Conservation (phyloP, 2,888 invertebrate species). For the Epirrhoe alternata region DNA sequence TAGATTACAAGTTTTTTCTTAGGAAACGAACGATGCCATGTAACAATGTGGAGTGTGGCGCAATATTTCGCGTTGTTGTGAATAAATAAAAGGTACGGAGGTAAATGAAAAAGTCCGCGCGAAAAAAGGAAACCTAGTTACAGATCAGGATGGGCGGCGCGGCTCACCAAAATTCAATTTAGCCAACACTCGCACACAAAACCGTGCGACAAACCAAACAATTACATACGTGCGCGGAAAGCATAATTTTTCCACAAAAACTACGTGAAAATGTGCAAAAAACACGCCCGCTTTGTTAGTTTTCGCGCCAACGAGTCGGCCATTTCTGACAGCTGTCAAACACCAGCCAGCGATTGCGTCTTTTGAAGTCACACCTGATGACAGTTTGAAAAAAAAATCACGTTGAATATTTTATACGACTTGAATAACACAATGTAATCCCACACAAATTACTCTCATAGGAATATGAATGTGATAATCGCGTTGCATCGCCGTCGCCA, state of each 20-base stretch:
- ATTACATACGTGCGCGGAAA: constrained; percentile 82
- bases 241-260: constrained; percentile 77
- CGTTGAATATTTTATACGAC: constrained; percentile 56
- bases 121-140: constrained; percentile 56
- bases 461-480: constrained; percentile 75
- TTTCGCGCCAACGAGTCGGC: constrained; percentile 74
- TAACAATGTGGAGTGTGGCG: constrained; percentile 23
- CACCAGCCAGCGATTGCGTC: constrained; percentile 67
- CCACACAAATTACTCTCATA: constrained; percentile 75
- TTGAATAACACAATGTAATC: constrained; percentile 76
- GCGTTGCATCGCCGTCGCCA: constrained; percentile 75
- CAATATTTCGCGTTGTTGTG: constrained; percentile 10
- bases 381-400: constrained; percentile 41
- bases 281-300: constrained; percentile 71
- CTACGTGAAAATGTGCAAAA: constrained; percentile 69
- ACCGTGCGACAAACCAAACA: constrained; percentile 80
- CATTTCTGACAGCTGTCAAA: constrained; percentile 83
- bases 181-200: constrained; percentile 58
- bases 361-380: constrained; percentile 66
- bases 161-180: constrained; percentile 80
- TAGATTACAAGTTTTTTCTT: constrained; percentile 20
- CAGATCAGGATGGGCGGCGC: constrained; percentile 64
- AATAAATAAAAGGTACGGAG: constrained; percentile 19
- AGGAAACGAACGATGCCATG: constrained; percentile 18
- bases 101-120: constrained; percentile 44